Evolutionary conservation across 2,888 invertebrate genomes (phyloP), one percentile per base, ranked within the genome.

Genomic region (Arctia plantaginis): DNA sequence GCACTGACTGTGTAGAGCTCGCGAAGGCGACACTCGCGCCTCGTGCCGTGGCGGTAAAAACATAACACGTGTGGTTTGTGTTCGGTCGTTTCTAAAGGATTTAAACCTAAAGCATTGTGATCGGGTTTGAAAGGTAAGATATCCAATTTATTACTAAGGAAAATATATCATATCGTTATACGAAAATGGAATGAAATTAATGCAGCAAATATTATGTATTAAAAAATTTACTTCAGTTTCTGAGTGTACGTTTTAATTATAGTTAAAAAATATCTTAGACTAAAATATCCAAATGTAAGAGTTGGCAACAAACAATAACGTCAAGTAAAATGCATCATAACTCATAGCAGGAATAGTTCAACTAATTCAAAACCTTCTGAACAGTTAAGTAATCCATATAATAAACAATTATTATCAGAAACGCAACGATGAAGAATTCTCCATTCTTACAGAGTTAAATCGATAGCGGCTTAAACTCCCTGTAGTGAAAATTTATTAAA

Each of bases 1-100:
- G 89, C 93, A 94, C 93, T 93, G 89, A 81, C 80, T 79, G 80
- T 82, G 82, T 80, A 85, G 85, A 91, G 90, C 88, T 88, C 90
- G 91, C 90, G 90, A 85, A 83, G 87, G 77, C 85, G 84, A 84
- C 90, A 88, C 89, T 84, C 87, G 81, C 85, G 85, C 90, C 87
- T 90, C 90, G 85, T 75, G 86, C 84, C 88, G 87, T 85, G 77
- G 77, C 78, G 78, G 78, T 87, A 86, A 87, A 86, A 87, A 86
- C 79, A 81, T 78, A 75, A 82, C 82, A 81, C 81, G 87, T 89
- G 90, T 87, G 85, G 73, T 83, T 85, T 85, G 83, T 77, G 78
- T 55, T 69, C 74, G 67, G 69, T 75, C 71, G 73, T 73, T 77
- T 47, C 69, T 74, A 68, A 82, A 85, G 84, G 84, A 85, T 85